These are phyloP conservation scores for Branchellion lobata DNA, from an alignment of 2,888 invertebrate species.

Conservation along the genomic window DNA sequence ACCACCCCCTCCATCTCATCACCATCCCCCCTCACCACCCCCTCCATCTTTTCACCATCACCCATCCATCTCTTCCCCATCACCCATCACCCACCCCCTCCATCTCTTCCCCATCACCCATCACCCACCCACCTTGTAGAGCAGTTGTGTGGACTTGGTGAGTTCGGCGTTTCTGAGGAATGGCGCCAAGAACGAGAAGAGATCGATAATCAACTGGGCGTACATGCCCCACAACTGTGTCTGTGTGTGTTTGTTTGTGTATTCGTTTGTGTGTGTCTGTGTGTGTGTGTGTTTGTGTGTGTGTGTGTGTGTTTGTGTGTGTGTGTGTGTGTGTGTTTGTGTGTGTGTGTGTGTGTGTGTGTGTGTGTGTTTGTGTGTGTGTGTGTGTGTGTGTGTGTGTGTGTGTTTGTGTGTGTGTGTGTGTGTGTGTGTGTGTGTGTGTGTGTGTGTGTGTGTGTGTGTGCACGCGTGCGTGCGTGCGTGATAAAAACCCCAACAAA, in stretches of 20 bases:
- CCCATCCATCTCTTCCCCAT: neutral
- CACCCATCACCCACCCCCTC: neutral
- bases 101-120: neutral
- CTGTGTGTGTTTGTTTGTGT: conserved; percentile 25
- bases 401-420: too few relatives aligned
- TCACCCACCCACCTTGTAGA: conserved; percentile 77
- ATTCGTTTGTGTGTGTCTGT: too few relatives aligned
- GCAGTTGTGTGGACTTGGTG: conserved; percentile 84
- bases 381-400: too few relatives aligned
- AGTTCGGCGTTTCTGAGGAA: conserved; percentile 95
- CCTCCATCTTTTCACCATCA: neutral
- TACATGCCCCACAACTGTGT: conserved; percentile 89
- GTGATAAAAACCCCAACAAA: too few relatives aligned
- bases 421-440: too few relatives aligned
- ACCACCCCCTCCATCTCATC: neutral
- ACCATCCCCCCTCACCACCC: neutral
- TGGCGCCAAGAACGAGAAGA: conserved; percentile 94
- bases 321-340: too few relatives aligned
- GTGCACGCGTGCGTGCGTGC: too few relatives aligned
- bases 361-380: too few relatives aligned
- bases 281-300: too few relatives aligned
- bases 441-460: too few relatives aligned
- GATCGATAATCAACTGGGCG: conserved; percentile 87
- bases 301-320: too few relatives aligned
- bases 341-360: too few relatives aligned